phyloP scores from a whole-genome alignment of 2,888 invertebrate species.

The Apodemia zela region DNA sequence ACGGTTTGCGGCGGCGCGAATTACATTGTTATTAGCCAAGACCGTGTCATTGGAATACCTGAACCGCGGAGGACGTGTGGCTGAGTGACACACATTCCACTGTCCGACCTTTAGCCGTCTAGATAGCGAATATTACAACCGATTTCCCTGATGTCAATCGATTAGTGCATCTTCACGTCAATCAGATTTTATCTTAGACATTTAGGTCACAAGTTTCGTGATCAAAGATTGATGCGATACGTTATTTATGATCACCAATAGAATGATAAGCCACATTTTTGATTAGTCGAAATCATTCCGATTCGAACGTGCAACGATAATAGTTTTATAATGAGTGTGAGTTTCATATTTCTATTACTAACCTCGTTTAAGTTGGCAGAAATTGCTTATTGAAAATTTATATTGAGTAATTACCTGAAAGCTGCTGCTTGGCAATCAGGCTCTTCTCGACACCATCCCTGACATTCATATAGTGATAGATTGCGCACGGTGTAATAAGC shows the following conservation, averaged over 20 bases:
- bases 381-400: background rate
- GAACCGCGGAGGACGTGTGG: constrained; percentile 53
- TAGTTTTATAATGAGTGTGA: constrained; percentile 16
- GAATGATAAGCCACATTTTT: constrained; percentile 60
- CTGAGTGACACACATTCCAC: constrained; percentile 63
- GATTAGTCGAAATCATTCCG: constrained; percentile 33
- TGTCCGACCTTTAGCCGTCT: constrained; percentile 41
- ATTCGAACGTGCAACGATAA: background rate
- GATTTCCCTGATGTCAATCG: constrained; percentile 40
- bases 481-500: constrained; percentile 96
- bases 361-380: background rate
- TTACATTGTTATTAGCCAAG: constrained; percentile 64
- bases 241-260: constrained; percentile 44
- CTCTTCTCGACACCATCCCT: constrained; percentile 96
- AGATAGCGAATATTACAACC: constrained; percentile 28
- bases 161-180: constrained; percentile 67
- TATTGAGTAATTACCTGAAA: constrained; percentile 79
- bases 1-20: constrained; percentile 68
- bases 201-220: constrained; percentile 67
- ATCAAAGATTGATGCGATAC: constrained; percentile 55
- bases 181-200: constrained; percentile 63
- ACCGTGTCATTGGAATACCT: constrained; percentile 59
- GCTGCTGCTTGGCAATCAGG: constrained; percentile 95
- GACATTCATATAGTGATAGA: constrained; percentile 94
- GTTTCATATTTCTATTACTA: constrained; percentile 4